These are phyloP conservation scores for Glyptemys insculpta DNA, from an alignment of 2,797 vertebrate species.

Conservation along the genomic window DNA sequence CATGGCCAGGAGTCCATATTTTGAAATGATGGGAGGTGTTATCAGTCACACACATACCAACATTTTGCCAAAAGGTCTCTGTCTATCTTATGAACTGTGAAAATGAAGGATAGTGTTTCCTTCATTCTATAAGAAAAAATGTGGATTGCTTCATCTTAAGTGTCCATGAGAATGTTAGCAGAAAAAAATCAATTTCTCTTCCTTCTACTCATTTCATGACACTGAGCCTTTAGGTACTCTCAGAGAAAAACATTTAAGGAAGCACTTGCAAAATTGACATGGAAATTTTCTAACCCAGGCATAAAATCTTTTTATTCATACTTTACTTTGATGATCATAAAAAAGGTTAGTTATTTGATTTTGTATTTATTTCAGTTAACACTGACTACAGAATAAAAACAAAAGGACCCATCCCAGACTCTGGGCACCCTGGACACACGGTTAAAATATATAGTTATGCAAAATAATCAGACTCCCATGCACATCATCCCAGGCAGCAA, in stretches of 20 bases:
- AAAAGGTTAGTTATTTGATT: neutral
- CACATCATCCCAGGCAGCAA: constrained; percentile 1
- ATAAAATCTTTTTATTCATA: neutral
- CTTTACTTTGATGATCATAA: neutral
- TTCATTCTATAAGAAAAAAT: constrained; percentile 26
- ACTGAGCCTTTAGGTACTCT: constrained; percentile 5
- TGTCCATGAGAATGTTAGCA: constrained; percentile 9
- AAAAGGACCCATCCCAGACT: neutral
- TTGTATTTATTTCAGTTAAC: constrained; percentile 18
- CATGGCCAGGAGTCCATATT: constrained; percentile 61
- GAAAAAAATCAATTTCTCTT: constrained; percentile 21
- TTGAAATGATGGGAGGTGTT: constrained; percentile 56
- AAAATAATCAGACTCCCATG: constrained; percentile 22
- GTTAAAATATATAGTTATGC: constrained; percentile 25
- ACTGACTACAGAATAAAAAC: constrained; percentile 32
- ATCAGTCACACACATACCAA: constrained; percentile 53
- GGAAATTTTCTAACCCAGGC: constrained; percentile 19
- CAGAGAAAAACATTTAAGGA: constrained; percentile 57
- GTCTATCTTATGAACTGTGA: constrained; percentile 51
- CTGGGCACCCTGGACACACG: neutral
- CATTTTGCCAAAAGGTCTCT: constrained; percentile 68
- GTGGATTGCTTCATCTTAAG: constrained; percentile 3
- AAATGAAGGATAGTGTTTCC: constrained; percentile 51
- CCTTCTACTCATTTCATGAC: constrained; percentile 17
- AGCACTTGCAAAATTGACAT: constrained; percentile 48